A percentile compares a stretch with the other conserved stretches of the same genome.
These are phyloP conservation scores for Eumacrocentrus americanus DNA, from an alignment of 2,888 invertebrate genomes.

Conservation along the genomic window DNA sequence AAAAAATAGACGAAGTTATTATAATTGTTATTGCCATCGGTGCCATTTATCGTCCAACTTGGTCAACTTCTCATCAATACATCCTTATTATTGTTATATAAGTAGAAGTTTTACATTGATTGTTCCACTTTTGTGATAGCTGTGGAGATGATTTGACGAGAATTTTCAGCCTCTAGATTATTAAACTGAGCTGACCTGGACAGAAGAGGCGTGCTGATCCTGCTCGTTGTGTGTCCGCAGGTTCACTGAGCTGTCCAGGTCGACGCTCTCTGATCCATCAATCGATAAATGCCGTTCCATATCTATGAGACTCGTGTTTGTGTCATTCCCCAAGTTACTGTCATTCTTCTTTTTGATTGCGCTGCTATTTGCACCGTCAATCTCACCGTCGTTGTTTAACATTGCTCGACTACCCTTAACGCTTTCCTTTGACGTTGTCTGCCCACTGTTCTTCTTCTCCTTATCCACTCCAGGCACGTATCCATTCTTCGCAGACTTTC, in stretches of 20 bases:
- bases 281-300: conserved; percentile 47
- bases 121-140: conserved; percentile 1
- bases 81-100: not conserved
- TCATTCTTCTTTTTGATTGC: conserved; percentile 63
- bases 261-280: conserved; percentile 47
- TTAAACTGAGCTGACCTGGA: conserved; percentile 70
- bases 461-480: conserved; percentile 53
- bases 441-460: conserved; percentile 59
- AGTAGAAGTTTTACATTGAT: conserved; percentile 23
- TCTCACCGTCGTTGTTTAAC: conserved; percentile 57
- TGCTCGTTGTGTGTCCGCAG: conserved; percentile 64
- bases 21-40: conserved; percentile 17
- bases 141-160: not conserved
- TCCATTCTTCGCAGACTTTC: conserved; percentile 52
- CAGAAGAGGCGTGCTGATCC: conserved; percentile 64
- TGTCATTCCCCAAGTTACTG: conserved; percentile 58
- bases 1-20: not conserved
- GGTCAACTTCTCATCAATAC: conserved; percentile 5
- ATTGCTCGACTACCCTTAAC: conserved; percentile 49
- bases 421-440: conserved; percentile 45
- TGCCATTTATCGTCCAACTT: not conserved
- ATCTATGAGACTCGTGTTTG: conserved; percentile 59
- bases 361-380: conserved; percentile 61
- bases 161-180: not conserved
- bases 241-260: conserved; percentile 64